Conservation (phyloP, 2,113 vertebrate species). For the Thinocorus orbignyianus region DNA sequence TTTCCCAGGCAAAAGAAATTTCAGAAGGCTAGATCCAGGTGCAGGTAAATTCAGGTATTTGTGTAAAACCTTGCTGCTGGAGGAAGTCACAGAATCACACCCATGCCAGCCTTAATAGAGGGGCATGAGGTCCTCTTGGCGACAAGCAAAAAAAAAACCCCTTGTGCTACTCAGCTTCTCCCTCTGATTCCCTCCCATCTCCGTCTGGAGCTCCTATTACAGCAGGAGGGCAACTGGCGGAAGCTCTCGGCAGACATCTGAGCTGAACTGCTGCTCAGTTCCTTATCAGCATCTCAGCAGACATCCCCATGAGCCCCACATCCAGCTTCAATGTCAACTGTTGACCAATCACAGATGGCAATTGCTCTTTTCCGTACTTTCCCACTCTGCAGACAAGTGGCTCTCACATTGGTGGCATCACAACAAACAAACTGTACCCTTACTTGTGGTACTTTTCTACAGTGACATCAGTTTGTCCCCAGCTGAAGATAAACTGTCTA, state of each 20-base stretch:
- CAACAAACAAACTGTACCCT: background rate
- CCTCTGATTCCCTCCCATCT: background rate
- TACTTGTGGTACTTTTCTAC: background rate
- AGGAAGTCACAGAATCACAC: background rate
- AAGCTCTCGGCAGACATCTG: background rate
- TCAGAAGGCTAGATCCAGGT: background rate
- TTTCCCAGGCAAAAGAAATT: background rate
- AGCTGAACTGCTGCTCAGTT: background rate
- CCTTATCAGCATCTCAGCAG: background rate
- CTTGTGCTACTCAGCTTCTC: accelerated
- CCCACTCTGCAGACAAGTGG: background rate
- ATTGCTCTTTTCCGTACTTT: background rate
- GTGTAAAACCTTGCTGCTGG: background rate
- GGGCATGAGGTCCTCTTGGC: background rate
- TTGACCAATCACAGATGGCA: background rate
- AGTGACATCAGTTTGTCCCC: background rate
- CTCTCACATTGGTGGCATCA: accelerated
- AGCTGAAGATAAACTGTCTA: background rate
- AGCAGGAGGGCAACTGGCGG: background rate
- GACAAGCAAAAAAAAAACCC: background rate
- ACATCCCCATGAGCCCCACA: accelerated
- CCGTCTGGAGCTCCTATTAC: background rate
- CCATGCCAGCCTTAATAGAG: background rate
- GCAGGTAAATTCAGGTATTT: background rate
- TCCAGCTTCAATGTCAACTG: accelerated